Percentiles rank a stretch among this genome's conserved stretches.
These are phyloP conservation scores for Silurus meridionalis DNA, from an alignment of 2,113 vertebrate species.

Conservation along the genomic window DNA sequence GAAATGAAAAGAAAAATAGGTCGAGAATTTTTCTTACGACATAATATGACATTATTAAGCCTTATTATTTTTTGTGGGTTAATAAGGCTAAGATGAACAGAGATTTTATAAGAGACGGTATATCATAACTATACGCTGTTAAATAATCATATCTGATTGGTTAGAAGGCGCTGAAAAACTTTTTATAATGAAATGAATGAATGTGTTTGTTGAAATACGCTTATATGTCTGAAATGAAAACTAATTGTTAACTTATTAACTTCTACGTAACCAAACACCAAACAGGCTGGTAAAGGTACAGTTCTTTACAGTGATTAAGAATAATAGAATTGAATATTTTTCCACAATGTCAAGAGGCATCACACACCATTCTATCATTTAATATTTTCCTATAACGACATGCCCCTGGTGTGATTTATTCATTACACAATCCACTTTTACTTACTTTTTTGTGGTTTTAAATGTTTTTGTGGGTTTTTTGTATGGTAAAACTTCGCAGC, in stretches of 20 bases:
- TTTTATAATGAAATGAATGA: background rate
- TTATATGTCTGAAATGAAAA: background rate
- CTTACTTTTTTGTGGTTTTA: background rate
- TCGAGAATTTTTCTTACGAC: background rate
- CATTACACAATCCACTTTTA: background rate
- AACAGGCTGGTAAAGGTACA: background rate
- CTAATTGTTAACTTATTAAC: background rate
- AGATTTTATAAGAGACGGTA: background rate
- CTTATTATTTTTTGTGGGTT: background rate
- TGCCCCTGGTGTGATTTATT: background rate
- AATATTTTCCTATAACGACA: background rate
- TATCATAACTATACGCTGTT: background rate
- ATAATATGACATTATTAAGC: background rate
- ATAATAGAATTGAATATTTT: background rate
- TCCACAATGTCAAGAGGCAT: background rate
- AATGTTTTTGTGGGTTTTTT: background rate
- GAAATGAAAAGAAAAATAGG: too few relatives aligned
- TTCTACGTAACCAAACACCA: background rate
- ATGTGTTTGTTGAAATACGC: background rate
- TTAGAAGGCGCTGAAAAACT: background rate
- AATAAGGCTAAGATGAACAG: background rate
- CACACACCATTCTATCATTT: background rate
- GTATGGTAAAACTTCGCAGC: constrained; percentile 12
- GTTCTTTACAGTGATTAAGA: background rate
- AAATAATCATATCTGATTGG: background rate